These are phyloP conservation scores for Struthio camelus DNA, from an alignment of 2,113 vertebrate genomes.

Conservation along the genomic window DNA sequence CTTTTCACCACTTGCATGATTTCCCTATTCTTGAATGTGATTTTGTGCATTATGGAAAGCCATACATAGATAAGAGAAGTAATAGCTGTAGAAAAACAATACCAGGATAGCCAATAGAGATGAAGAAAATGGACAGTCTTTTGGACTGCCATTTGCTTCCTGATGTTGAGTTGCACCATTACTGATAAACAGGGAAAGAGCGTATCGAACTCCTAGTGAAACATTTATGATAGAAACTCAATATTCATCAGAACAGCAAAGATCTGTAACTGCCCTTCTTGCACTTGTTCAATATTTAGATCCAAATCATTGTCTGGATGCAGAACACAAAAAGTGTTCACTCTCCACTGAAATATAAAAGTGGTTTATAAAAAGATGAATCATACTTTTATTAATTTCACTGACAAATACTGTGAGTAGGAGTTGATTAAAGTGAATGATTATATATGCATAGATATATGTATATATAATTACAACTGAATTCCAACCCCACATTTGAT, in stretches of 20 bases:
- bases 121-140: background rate
- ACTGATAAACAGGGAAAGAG: background rate
- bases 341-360: background rate
- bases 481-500: background rate
- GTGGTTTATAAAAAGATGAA: background rate
- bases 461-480: background rate
- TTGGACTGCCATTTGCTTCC: background rate
- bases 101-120: background rate
- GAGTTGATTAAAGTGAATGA: background rate
- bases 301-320: background rate
- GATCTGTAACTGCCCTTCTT: background rate
- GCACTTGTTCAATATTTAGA: background rate
- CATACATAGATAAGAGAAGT: background rate
- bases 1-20: background rate
- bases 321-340: background rate
- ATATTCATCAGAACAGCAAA: background rate
- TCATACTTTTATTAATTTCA: background rate
- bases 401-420: background rate
- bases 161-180: background rate
- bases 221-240: background rate
- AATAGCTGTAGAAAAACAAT: background rate
- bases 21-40: background rate
- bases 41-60: background rate
- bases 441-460: background rate
- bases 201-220: background rate